Conservation (phyloP, 2,113 vertebrate genomes). For the Vanacampus margaritifer region DNA sequence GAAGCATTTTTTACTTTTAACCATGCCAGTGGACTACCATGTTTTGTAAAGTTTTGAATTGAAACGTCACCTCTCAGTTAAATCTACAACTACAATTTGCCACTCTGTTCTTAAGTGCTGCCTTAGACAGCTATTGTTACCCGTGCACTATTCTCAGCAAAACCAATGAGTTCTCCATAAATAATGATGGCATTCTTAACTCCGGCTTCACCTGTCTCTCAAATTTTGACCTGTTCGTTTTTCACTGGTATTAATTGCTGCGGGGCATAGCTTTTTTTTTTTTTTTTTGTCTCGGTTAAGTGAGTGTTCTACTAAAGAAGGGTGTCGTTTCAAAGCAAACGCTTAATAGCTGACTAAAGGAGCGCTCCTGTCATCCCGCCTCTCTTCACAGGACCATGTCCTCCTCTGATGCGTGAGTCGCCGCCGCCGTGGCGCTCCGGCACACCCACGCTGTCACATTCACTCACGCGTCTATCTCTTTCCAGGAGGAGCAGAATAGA, state of each 20-base stretch:
- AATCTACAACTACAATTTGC: no score
- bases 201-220: conserved; percentile 26
- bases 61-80: no score
- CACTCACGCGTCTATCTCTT: conserved; percentile 35
- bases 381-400: conserved; percentile 31
- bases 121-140: no score
- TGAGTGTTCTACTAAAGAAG: conserved; percentile 52
- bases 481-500: conserved; percentile 81
- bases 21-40: no score
- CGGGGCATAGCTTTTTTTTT: conserved; percentile 53
- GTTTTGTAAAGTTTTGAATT: no score
- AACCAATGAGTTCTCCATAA: neutral
- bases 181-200: conserved; percentile 19
- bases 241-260: conserved; percentile 60
- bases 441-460: conserved; percentile 45
- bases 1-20: no score
- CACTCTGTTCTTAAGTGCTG: no score
- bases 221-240: conserved; percentile 46
- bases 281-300: conserved; percentile 37
- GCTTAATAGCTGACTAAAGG: conserved; percentile 61
- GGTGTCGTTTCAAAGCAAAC: conserved; percentile 61
- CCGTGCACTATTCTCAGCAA: neutral
- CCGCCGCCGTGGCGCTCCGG: conserved; percentile 31
- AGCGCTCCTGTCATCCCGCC: conserved; percentile 46
- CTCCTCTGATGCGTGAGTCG: conserved; percentile 42